These are phyloP conservation scores for Galeopterus variegatus DNA, from an alignment of 2,113 vertebrate genomes.

Conservation along the genomic window DNA sequence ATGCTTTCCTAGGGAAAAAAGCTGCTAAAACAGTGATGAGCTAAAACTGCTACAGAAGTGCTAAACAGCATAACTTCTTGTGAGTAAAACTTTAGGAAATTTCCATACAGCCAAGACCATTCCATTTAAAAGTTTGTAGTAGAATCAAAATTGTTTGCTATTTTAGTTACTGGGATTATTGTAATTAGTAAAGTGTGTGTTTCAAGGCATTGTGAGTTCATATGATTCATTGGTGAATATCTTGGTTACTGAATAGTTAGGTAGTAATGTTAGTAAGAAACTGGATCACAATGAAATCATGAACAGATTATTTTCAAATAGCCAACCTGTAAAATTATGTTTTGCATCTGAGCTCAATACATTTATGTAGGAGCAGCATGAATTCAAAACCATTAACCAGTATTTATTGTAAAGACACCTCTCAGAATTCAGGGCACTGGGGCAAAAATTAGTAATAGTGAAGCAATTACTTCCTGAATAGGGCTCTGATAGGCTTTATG, in stretches of 20 bases:
- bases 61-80: not conserved
- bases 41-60: not conserved
- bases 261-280: not conserved
- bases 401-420: not conserved
- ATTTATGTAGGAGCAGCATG: not conserved
- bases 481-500: not conserved
- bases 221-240: not conserved
- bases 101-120: not conserved
- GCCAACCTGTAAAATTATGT: not conserved
- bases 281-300: not conserved
- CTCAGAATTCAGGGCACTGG: not conserved
- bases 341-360: conserved; percentile 21
- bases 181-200: not conserved
- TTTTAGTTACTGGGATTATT: not conserved
- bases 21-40: not conserved
- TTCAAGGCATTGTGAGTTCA: not conserved
- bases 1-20: not conserved
- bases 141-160: not conserved
- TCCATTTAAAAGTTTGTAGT: not conserved
- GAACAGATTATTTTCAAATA: not conserved
- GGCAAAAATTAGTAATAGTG: not conserved
- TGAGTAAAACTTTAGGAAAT: not conserved
- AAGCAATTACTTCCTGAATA: conserved; percentile 41
- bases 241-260: not conserved
- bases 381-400: not conserved